Conservation (phyloP, 1,140 invertebrate genomes). For the Dufourea novaeangliae region DNA sequence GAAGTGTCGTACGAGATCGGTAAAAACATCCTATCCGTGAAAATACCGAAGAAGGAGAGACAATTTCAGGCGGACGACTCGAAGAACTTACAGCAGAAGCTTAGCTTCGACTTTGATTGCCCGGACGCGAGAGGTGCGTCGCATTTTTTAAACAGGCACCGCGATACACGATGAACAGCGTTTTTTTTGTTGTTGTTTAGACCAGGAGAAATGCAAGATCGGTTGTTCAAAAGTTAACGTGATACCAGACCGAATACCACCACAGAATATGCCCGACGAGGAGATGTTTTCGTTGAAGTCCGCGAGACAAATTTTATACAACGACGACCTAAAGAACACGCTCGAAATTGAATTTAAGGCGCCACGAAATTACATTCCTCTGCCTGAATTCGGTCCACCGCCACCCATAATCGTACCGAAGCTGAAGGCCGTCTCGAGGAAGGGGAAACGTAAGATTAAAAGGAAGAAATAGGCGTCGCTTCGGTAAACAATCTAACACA, state of each 20-base stretch:
- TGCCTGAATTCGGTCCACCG: constrained; percentile 56
- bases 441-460: constrained; percentile 20
- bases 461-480: constrained; percentile 39
- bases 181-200: constrained; percentile 50
- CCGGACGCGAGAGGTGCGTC: constrained; percentile 54
- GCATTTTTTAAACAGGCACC: too few relatives aligned
- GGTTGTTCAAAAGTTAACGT: constrained; percentile 67
- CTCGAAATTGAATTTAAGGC: constrained; percentile 73
- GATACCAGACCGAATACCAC: constrained; percentile 51
- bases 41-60: constrained; percentile 59
- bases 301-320: constrained; percentile 55
- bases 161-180: neutral
- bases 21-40: constrained; percentile 66
- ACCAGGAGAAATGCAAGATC: constrained; percentile 55
- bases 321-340: constrained; percentile 59
- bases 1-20: constrained; percentile 62
- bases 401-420: constrained; percentile 63
- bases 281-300: constrained; percentile 67
- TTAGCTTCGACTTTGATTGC: constrained; percentile 50
- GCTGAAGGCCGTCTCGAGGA: constrained; percentile 12
- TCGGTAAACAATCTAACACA: neutral
- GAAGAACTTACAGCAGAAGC: neutral
- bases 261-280: constrained; percentile 65
- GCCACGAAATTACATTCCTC: constrained; percentile 74
- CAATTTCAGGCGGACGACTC: neutral